Conservation (phyloP, 2,113 vertebrate species). For the Delphinapterus leucas region DNA sequence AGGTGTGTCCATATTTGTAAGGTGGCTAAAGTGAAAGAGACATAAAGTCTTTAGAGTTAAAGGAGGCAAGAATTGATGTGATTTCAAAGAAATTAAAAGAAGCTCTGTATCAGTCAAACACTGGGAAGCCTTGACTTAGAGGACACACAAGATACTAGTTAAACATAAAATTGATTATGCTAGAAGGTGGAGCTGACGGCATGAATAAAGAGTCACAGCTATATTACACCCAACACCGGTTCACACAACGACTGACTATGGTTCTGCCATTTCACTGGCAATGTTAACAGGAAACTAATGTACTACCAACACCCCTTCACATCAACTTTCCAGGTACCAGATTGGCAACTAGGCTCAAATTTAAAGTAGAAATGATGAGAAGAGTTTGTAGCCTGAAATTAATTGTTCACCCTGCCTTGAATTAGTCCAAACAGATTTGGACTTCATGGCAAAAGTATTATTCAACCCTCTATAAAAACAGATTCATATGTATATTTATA, state of each 20-base stretch:
- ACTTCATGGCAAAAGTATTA: not conserved
- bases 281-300: not conserved
- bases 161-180: not conserved
- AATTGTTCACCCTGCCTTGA: not conserved
- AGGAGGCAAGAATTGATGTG: not conserved
- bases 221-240: not conserved
- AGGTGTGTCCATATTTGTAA: not conserved
- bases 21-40: not conserved
- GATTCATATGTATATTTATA: not conserved
- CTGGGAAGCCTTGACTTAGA: not conserved
- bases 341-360: not conserved
- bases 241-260: not conserved
- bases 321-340: not conserved
- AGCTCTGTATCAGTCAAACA: not conserved
- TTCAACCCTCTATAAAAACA: not conserved
- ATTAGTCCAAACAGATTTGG: not conserved
- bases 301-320: not conserved
- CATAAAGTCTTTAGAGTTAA: not conserved
- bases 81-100: not conserved
- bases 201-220: not conserved
- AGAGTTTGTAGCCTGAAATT: not conserved
- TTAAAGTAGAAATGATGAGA: not conserved
- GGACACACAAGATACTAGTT: not conserved
- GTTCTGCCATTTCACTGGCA: not conserved
- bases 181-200: not conserved